Conservation (phyloP, 2,113 vertebrate species). For the Pseudolaguvia tuberculata region DNA sequence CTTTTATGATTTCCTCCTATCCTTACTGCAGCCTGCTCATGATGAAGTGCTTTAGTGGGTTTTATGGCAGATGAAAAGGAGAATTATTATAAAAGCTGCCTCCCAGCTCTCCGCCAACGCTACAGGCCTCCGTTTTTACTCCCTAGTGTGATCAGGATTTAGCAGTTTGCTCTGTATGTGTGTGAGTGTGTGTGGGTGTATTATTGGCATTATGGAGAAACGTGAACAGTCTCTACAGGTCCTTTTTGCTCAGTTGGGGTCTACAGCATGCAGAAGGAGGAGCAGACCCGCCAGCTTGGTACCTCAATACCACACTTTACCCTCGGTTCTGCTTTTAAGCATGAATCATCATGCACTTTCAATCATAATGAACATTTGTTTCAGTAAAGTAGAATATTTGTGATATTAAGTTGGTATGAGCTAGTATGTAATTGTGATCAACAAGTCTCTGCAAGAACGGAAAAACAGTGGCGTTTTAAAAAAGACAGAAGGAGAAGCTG, state of each 20-base stretch:
- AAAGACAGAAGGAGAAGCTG: no score
- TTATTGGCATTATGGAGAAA: constrained; percentile 37
- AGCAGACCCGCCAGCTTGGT: constrained; percentile 30
- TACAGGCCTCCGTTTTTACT: constrained; percentile 50
- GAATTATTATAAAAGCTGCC: constrained; percentile 50
- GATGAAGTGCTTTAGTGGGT: constrained; percentile 45
- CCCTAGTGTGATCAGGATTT: constrained; percentile 42
- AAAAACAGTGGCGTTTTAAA: no score
- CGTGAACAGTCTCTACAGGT: constrained; percentile 42
- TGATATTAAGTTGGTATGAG: background rate
- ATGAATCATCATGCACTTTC: constrained; percentile 54
- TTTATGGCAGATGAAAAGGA: constrained; percentile 36
- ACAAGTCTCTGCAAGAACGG: no score
- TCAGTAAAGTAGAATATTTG: constrained; percentile 35
- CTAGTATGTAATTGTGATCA: background rate
- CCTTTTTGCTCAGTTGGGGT: constrained; percentile 30
- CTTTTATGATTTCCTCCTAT: constrained; percentile 34
- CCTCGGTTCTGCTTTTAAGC: constrained; percentile 48
- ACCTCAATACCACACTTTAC: constrained; percentile 33
- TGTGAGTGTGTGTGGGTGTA: constrained; percentile 34
- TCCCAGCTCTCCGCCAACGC: constrained; percentile 56
- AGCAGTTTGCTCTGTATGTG: constrained; percentile 43
- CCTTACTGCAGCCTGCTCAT: constrained; percentile 37
- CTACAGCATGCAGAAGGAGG: constrained; percentile 36
- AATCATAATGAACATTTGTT: constrained; percentile 47